phyloP scores from a whole-genome alignment of 2,888 invertebrate genomes.

The Creontiades dilutus region DNA sequence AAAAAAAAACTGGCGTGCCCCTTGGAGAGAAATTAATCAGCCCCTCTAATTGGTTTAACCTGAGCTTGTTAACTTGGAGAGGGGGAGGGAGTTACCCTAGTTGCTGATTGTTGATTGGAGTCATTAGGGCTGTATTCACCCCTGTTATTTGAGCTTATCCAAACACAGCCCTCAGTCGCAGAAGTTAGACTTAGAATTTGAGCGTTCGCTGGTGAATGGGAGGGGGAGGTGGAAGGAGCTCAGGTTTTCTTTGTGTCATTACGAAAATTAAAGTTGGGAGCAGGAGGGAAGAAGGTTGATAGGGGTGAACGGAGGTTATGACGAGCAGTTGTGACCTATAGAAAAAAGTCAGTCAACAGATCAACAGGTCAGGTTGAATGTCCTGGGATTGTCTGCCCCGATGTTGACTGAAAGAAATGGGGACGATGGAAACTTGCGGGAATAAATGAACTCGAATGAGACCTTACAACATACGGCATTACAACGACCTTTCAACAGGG shows the following conservation, averaged over 20 bases:
- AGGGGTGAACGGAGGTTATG: background rate
- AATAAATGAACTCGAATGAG: no score
- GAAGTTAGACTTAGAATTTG: background rate
- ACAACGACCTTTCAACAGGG: no score
- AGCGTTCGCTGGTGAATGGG: background rate
- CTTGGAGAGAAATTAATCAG: constrained; percentile 41
- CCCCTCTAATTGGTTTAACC: constrained; percentile 42
- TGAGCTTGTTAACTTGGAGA: constrained; percentile 37
- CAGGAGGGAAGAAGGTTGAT: background rate
- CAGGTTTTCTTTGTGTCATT: background rate
- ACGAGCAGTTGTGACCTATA: background rate
- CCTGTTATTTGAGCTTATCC: constrained; percentile 30
- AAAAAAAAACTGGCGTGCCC: background rate
- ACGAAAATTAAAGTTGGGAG: background rate
- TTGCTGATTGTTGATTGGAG: constrained; percentile 40
- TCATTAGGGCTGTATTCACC: constrained; percentile 32
- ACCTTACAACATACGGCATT: no score
- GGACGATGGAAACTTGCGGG: no score
- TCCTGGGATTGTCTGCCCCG: background rate
- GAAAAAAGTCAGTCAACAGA: background rate
- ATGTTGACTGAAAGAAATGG: no score
- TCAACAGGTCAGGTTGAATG: constrained; percentile 11
- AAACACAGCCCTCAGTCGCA: background rate
- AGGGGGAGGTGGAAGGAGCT: background rate
- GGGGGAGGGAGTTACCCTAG: background rate